phyloP scores from a whole-genome alignment of 2,888 invertebrate genomes.

The Drosophila ustulata region DNA sequence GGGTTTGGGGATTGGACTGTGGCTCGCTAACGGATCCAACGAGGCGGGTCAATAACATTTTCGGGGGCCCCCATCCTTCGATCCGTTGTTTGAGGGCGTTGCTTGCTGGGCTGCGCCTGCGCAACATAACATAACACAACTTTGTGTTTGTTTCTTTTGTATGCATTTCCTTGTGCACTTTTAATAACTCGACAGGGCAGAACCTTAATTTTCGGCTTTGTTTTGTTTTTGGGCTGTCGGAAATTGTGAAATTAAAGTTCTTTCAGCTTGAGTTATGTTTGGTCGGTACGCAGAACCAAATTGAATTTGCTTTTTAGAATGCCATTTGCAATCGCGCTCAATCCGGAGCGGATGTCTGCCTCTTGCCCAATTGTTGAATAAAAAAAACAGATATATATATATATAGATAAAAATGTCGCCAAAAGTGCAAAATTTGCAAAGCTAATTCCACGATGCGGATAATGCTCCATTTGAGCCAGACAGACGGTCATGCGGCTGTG shows the following conservation, averaged over 20 bases:
- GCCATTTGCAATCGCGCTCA: constrained; percentile 39
- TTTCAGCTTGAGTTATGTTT: constrained; percentile 57
- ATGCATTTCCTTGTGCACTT: constrained; percentile 57
- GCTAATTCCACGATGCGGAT: constrained; percentile 35
- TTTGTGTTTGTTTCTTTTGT: constrained; percentile 62
- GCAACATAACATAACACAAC: constrained; percentile 75
- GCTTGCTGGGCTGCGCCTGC: constrained; percentile 68
- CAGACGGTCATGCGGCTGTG: background rate
- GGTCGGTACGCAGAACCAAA: constrained; percentile 26
- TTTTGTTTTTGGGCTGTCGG: constrained; percentile 48
- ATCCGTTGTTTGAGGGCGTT: constrained; percentile 61
- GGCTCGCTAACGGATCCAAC: constrained; percentile 64
- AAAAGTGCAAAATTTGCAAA: constrained; percentile 72
- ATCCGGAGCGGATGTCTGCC: constrained; percentile 60
- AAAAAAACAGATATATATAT: too few species aligned
- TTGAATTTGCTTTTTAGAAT: constrained; percentile 40
- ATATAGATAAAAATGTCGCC: constrained; percentile 59
- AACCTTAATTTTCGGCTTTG: background rate
- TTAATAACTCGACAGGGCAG: constrained; percentile 61
- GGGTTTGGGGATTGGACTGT: background rate
- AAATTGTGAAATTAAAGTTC: constrained; percentile 71
- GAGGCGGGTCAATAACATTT: constrained; percentile 74
- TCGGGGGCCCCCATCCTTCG: constrained; percentile 10
- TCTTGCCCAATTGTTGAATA: constrained; percentile 60
- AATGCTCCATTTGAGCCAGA: constrained; percentile 20